Base-by-base conservation (phyloP, 2,113 vertebrate species). In the Oxygymnocypris stewartii region DNA sequence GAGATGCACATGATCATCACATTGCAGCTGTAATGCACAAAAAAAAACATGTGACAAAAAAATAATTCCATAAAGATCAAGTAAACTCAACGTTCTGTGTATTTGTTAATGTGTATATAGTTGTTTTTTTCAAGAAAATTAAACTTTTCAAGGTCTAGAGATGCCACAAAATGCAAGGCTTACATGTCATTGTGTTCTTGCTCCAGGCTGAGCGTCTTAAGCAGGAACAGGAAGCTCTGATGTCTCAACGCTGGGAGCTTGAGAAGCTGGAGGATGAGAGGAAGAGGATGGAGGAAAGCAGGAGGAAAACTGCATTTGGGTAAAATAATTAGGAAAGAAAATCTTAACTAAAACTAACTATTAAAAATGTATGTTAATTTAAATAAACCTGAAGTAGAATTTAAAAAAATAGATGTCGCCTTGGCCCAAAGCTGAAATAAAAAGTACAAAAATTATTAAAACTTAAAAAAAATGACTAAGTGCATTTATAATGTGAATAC, bases 211-310 rank as follows among this genome's bases (percentile, higher is more conserved):
- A 90, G 67, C 93, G 94, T 82, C 93, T 99, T 81, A 97, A 97
- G 92, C 95, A 95, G 84, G 97, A 98, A 86, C 96, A 98, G 84
- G 96, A 97, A 49, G 89, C 93, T 85, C 91, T 99, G 88, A 79
- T 96, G 86, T 90, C 88, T 49, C 94, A 96, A 92, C 94, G 90
- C 79, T 97, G 96, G 97, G 95, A 98, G 90, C 93, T 99, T 91
- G 94, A 97, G 87, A 94, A 90, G 82, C 91, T 99, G 78, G 96
- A 97, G 88, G 96, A 96, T 12, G 94, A 97, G 84, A 94, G 98
- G 91, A 95, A 84, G 91, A 94, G 78, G 86, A 92, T 91, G 82
- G 96, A 97, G 59, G 95, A 96, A 67, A 88, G 77, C 0, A 86
- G 93, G 63, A 96, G 93, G 90, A 98, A 96, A 90, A 90, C 80